phyloP scores from a whole-genome alignment of 2,113 vertebrate genomes.

The Tapirus terrestris region DNA sequence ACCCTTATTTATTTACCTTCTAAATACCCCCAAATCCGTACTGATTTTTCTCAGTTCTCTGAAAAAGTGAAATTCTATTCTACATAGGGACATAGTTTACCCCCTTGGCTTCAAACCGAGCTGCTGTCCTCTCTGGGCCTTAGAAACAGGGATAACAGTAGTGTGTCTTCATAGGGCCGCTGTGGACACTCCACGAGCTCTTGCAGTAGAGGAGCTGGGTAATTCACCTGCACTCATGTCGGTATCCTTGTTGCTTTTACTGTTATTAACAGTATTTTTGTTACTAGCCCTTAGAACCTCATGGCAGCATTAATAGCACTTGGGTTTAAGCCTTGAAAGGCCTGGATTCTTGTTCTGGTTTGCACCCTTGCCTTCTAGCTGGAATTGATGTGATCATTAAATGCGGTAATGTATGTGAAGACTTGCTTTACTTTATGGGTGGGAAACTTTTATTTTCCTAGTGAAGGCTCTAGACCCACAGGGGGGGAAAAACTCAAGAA shows the following conservation, averaged over 20 bases:
- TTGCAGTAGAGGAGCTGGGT: background rate
- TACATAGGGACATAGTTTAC: background rate
- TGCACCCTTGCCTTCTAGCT: background rate
- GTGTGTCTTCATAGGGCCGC: background rate
- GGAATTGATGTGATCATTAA: background rate
- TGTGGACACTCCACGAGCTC: fast-evolving
- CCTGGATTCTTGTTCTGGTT: background rate
- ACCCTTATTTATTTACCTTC: background rate
- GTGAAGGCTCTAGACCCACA: background rate
- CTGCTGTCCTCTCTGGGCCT: background rate
- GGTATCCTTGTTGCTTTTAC: background rate
- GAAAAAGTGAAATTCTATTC: background rate
- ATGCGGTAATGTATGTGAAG: background rate
- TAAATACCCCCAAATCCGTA: background rate
- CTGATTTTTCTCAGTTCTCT: background rate
- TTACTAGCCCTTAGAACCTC: background rate
- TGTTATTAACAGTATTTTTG: background rate
- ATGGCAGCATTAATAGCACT: background rate
- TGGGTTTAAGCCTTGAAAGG: background rate
- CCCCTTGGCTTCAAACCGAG: background rate
- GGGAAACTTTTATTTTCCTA: background rate
- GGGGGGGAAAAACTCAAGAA: background rate
- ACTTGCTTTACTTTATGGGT: background rate
- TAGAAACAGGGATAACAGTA: background rate
- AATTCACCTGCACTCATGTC: background rate